A percentile compares a stretch with the other conserved stretches of the same genome.
These are phyloP conservation scores for Diaprepes abbreviatus DNA, from an alignment of 2,888 invertebrate genomes.

Conservation along the genomic window DNA sequence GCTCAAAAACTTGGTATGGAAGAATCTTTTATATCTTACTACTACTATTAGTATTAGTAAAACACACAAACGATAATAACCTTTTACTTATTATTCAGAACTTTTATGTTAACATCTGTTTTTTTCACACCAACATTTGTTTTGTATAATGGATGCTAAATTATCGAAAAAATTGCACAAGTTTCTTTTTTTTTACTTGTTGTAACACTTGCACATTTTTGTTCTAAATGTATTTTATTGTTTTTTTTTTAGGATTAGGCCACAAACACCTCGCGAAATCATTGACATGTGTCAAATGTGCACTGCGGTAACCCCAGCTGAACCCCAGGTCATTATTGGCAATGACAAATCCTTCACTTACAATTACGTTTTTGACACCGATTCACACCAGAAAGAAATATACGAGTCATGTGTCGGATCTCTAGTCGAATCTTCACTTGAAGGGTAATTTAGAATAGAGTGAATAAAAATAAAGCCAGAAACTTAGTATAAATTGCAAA, in stretches of 20 bases:
- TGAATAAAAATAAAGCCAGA: not conserved
- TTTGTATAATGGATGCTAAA: no score
- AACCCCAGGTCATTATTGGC: conserved; percentile 93
- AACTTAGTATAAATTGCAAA: not conserved
- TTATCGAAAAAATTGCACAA: not conserved
- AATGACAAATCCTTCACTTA: conserved; percentile 96
- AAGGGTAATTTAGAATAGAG: conserved; percentile 74
- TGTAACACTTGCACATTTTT: not conserved
- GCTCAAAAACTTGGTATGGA: no score
- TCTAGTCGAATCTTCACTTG: conserved; percentile 92
- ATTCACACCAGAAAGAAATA: conserved; percentile 79
- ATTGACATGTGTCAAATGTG: conserved; percentile 96
- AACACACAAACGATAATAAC: no score
- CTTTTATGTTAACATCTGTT: no score
- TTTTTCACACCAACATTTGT: no score
- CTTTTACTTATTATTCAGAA: no score
- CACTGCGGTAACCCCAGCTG: conserved; percentile 89
- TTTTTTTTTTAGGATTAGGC: conserved; percentile 83
- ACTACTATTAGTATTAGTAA: no score
- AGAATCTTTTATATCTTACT: no score
- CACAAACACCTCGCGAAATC: conserved; percentile 92
- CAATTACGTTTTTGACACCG: conserved; percentile 94
- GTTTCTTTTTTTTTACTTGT: conserved; percentile 1
- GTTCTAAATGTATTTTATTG: not conserved
- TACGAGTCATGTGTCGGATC: conserved; percentile 88